Evolutionary conservation across 2,888 invertebrate species (phyloP).

Genomic region (Macaria notata): DNA sequence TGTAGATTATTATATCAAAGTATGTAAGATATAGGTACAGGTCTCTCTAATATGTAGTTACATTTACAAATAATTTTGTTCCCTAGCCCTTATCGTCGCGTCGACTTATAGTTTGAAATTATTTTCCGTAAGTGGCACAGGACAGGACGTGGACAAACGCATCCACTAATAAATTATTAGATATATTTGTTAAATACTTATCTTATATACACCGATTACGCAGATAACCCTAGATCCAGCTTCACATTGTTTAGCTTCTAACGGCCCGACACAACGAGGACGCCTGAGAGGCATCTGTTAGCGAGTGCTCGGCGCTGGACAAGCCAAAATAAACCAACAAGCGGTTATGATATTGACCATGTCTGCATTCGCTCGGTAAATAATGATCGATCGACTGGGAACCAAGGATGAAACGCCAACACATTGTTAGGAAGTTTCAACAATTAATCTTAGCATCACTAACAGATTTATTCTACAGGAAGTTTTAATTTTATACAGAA

Average conservation of each 20-base stretch:
- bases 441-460: constrained; percentile 2
- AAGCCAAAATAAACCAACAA: constrained; percentile 61
- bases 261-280: constrained; percentile 41
- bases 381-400: constrained; percentile 19
- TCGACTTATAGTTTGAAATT: no score
- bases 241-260: constrained; percentile 5
- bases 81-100: no score
- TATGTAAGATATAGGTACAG: no score
- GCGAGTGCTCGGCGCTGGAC: constrained; percentile 51
- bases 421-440: neutral
- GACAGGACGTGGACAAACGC: no score
- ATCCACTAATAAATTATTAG: no score
- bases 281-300: constrained; percentile 58
- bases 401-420: constrained; percentile 5
- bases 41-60: no score
- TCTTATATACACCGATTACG: neutral
- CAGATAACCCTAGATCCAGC: neutral
- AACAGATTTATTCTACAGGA: constrained; percentile 3
- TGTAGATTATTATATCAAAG: no score
- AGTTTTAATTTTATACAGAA: neutral
- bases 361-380: constrained; percentile 23
- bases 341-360: constrained; percentile 58
- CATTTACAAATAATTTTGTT: no score
- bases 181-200: no score
- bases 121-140: no score